Evolutionary conservation across 2,888 invertebrate species (phyloP).

Genomic region (Horisme vitalbata): DNA sequence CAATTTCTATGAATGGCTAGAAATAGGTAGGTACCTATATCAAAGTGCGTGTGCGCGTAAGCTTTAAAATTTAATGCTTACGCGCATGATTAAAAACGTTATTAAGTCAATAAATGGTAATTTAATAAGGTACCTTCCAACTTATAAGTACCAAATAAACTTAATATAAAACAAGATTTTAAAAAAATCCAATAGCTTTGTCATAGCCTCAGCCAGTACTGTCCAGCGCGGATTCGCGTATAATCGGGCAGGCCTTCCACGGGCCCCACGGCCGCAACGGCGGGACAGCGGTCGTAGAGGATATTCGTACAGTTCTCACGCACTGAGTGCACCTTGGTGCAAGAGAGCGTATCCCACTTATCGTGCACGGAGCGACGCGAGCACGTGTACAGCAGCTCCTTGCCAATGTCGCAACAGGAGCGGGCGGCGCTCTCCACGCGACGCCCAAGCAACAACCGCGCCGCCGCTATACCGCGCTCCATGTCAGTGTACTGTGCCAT

Average conservation of each 20-base stretch:
- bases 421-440: constrained; percentile 46
- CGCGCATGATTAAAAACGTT: too few species aligned
- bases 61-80: too few species aligned
- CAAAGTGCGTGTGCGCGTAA: too few species aligned
- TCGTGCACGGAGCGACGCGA: constrained; percentile 39
- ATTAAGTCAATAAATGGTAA: too few species aligned
- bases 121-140: neutral
- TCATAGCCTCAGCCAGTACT: constrained; percentile 55
- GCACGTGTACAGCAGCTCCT: constrained; percentile 54
- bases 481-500: constrained; percentile 49
- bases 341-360: constrained; percentile 16
- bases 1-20: too few species aligned
- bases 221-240: constrained; percentile 52
- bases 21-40: too few species aligned
- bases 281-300: constrained; percentile 71
- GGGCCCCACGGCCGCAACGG: constrained; percentile 66
- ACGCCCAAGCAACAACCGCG: constrained; percentile 52
- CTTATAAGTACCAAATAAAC: too few species aligned
- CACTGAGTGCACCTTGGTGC: constrained; percentile 28
- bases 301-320: constrained; percentile 43
- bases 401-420: constrained; percentile 61
- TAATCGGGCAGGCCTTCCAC: constrained; percentile 70
- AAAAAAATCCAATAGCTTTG: neutral
- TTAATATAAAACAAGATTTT: too few species aligned
- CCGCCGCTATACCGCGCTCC: constrained; percentile 51